Conservation (phyloP, 2,888 invertebrate genomes). For the Drosophila neonasuta region DNA sequence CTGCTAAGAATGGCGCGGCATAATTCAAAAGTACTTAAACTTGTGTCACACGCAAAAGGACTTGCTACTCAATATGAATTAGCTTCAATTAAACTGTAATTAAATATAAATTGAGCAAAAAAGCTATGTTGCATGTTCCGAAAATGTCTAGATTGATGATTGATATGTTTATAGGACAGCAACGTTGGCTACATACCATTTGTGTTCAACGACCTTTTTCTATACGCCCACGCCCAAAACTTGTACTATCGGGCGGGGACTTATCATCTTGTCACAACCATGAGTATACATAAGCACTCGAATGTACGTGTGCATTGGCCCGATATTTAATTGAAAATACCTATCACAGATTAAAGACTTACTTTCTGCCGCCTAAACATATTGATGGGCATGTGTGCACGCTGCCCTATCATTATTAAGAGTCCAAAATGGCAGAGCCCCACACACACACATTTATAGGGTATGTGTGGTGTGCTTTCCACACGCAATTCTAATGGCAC, state of each 20-base stretch:
- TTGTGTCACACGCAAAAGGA: conserved; percentile 15
- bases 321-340: conserved; percentile 31
- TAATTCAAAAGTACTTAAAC: conserved; percentile 6
- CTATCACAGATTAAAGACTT: conserved; percentile 28
- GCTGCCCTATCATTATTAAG: conserved; percentile 9
- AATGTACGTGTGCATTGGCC: conserved; percentile 31
- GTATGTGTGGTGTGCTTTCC: conserved; percentile 7
- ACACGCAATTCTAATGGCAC: conserved; percentile 29
- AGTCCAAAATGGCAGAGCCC: conserved; percentile 14
- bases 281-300: conserved; percentile 22
- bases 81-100: conserved; percentile 29
- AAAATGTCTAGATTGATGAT: conserved; percentile 28
- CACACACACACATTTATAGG: neutral
- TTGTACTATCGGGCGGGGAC: neutral
- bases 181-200: neutral
- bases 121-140: conserved; percentile 32
- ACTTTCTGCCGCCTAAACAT: neutral
- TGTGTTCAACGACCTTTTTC: neutral
- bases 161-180: neutral
- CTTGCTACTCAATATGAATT: conserved; percentile 27
- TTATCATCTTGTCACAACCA: conserved; percentile 19
- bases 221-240: neutral
- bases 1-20: conserved; percentile 1
- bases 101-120: conserved; percentile 12
- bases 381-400: too few relatives aligned